Evolutionary conservation across 2,797 vertebrate genomes (phyloP).

Genomic region (Chelmon rostratus): DNA sequence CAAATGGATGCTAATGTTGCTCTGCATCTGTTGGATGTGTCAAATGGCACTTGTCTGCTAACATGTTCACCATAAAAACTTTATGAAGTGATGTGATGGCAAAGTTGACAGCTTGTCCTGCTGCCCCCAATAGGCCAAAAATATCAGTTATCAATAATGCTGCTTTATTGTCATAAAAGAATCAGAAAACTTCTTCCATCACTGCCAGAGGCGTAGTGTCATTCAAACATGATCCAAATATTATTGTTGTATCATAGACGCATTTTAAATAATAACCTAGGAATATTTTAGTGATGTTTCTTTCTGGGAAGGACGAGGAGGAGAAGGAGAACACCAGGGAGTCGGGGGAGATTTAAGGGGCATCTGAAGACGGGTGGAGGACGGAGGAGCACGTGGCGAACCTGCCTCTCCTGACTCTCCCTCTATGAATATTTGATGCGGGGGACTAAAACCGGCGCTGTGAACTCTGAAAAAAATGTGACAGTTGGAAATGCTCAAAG

Average conservation of each 20-base stretch:
- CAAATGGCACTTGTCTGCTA: not conserved
- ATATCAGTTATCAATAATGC: not conserved
- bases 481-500: conserved; percentile 90
- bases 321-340: conserved; percentile 70
- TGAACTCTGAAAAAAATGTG: conserved; percentile 90
- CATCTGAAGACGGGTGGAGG: conserved; percentile 80
- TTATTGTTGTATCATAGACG: not conserved
- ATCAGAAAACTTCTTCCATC: not conserved
- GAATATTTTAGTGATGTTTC: not conserved
- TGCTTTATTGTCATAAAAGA: not conserved
- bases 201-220: not conserved
- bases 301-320: conserved; percentile 48
- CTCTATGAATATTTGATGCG: conserved; percentile 95
- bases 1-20: not conserved
- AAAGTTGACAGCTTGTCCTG: not conserved
- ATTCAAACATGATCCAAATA: not conserved
- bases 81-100: not conserved
- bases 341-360: conserved; percentile 63
- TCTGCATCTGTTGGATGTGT: too few species aligned
- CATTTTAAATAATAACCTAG: not conserved
- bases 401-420: conserved; percentile 72
- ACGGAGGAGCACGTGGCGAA: conserved; percentile 89
- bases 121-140: not conserved
- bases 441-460: conserved; percentile 90
- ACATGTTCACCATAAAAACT: not conserved